phyloP scores from a whole-genome alignment of 2,797 vertebrate genomes.

The Gymnothorax reevesii region DNA sequence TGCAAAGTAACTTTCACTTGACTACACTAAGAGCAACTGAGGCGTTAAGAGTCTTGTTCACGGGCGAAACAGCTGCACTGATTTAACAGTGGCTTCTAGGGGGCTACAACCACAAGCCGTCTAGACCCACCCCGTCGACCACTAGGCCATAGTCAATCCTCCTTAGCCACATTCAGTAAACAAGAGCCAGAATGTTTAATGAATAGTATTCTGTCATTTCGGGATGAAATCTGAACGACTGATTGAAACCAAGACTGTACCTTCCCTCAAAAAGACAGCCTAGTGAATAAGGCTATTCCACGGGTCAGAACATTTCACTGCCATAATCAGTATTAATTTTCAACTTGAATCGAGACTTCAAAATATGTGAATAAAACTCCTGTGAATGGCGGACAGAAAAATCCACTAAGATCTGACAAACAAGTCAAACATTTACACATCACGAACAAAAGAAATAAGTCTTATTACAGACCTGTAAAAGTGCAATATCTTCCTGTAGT shows the following conservation, averaged over 20 bases:
- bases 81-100: no score
- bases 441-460: not conserved
- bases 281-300: no score
- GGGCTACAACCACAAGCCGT: no score
- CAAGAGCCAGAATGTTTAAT: not conserved
- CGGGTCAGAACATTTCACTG: no score
- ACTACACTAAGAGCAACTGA: no score
- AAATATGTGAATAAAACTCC: not conserved
- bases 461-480: constrained; percentile 78
- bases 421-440: not conserved
- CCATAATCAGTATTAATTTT: no score
- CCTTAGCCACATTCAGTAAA: no score
- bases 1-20: not conserved
- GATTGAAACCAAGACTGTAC: not conserved
- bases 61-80: no score
- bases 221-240: not conserved
- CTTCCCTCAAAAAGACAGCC: not conserved
- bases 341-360: no score
- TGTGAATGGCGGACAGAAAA: not conserved
- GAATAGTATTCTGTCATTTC: not conserved
- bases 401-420: not conserved
- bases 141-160: no score
- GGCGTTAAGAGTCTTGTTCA: no score
- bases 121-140: no score
- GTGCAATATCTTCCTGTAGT: constrained; percentile 73